A percentile compares a stretch with the other conserved stretches of the same genome.
These are phyloP conservation scores for Melanostigma gelatinosum DNA, from an alignment of 2,113 vertebrate genomes.

Conservation along the genomic window DNA sequence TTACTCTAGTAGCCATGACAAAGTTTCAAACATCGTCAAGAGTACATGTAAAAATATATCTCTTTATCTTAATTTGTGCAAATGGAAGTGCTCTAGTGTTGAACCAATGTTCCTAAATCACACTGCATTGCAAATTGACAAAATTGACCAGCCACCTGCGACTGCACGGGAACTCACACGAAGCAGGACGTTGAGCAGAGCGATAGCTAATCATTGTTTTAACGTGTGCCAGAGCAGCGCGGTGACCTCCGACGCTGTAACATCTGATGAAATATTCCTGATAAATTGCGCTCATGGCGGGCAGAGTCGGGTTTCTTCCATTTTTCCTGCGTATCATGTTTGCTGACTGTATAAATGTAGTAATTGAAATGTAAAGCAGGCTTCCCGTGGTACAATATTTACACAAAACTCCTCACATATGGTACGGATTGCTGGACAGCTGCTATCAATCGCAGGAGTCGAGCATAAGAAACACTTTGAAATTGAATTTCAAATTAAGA, in stretches of 20 bases:
- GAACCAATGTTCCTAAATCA: constrained; percentile 19
- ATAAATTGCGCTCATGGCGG: constrained; percentile 59
- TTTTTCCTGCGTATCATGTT: constrained; percentile 70
- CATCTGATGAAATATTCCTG: constrained; percentile 56
- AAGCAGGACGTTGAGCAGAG: constrained; percentile 36
- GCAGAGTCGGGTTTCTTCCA: constrained; percentile 64
- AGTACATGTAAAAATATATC: constrained; percentile 26
- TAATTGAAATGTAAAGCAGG: constrained; percentile 80
- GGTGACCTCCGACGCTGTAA: constrained; percentile 42
- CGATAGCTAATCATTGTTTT: constrained; percentile 17
- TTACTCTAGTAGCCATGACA: constrained; percentile 15
- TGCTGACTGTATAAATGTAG: constrained; percentile 75
- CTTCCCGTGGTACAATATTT: constrained; percentile 77
- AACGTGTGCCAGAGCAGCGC: constrained; percentile 43
- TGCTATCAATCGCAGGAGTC: constrained; percentile 72
- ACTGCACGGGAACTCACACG: constrained; percentile 31
- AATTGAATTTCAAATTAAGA: constrained; percentile 79
- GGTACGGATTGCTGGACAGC: constrained; percentile 74
- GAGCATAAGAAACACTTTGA: constrained; percentile 68
- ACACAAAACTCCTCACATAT: constrained; percentile 78
- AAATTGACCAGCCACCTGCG: constrained; percentile 33
- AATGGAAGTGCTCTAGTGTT: constrained; percentile 24
- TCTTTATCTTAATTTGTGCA: constrained; percentile 38
- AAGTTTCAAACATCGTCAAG: constrained; percentile 15
- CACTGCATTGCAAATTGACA: constrained; percentile 26